phyloP scores from a whole-genome alignment of 2,888 invertebrate genomes.

The Lordiphosa fenestrarum region DNA sequence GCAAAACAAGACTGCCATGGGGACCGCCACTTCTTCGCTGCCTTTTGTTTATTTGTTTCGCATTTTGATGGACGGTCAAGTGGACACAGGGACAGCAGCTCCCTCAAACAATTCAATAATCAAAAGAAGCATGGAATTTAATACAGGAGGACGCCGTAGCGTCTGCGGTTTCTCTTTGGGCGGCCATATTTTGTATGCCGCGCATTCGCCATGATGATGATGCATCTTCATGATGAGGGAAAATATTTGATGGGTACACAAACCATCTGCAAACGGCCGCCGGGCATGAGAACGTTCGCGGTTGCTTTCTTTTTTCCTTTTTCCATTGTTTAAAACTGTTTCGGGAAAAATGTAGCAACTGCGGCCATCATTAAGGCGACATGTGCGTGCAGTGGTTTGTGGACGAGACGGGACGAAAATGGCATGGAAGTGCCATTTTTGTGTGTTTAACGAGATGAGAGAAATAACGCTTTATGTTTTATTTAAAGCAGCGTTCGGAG shows the following conservation, averaged over 20 bases:
- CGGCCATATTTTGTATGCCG: conserved; percentile 31
- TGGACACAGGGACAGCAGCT: conserved; percentile 5
- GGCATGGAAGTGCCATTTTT: conserved; percentile 5
- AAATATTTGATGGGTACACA: conserved; percentile 27
- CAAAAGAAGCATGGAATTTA: conserved; percentile 61
- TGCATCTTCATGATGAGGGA: conserved; percentile 14
- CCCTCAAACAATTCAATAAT: conserved; percentile 51
- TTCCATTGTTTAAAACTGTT: conserved; percentile 49
- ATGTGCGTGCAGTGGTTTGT: conserved; percentile 29
- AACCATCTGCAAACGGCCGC: conserved; percentile 33
- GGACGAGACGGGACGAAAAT: background rate
- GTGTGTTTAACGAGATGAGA: conserved; percentile 9
- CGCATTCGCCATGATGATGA: conserved; percentile 15
- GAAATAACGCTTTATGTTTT: background rate
- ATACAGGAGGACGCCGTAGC: conserved; percentile 51
- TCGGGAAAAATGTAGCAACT: conserved; percentile 41
- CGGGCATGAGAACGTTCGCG: conserved; percentile 30
- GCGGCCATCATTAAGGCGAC: conserved; percentile 34
- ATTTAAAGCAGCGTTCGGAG: too few species aligned
- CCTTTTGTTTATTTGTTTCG: conserved; percentile 60
- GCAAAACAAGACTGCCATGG: conserved; percentile 20
- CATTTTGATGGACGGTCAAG: conserved; percentile 40
- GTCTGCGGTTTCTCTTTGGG: conserved; percentile 26
- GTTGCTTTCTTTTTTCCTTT: conserved; percentile 22
- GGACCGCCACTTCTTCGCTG: conserved; percentile 40